Evolutionary conservation across 2,797 vertebrate species (phyloP).

Genomic region (Dicrostonyx torquatus): DNA sequence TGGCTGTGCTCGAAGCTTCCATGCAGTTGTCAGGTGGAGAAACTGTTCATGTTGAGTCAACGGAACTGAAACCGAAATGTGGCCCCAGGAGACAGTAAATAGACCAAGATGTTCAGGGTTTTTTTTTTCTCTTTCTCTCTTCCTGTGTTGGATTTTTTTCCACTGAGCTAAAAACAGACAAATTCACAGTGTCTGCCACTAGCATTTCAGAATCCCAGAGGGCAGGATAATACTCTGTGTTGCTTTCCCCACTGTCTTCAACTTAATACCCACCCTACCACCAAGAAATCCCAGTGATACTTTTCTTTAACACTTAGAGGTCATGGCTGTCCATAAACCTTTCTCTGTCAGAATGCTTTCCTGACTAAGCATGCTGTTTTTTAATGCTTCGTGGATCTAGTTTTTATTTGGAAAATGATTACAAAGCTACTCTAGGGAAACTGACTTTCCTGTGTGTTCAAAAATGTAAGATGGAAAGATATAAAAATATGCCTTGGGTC

Average conservation of each 20-base stretch:
- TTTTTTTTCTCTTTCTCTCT: neutral
- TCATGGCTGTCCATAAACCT: neutral
- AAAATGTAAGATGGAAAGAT: neutral
- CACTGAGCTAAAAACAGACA: slow-evolving; percentile 41
- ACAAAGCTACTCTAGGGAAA: slow-evolving; percentile 1
- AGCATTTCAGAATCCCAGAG: neutral
- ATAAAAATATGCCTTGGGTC: neutral
- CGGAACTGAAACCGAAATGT: slow-evolving; percentile 66
- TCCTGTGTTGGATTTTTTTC: neutral
- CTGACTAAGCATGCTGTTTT: neutral
- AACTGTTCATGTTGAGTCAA: neutral
- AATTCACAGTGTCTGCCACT: neutral
- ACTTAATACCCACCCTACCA: neutral
- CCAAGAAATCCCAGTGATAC: neutral
- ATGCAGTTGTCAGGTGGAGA: slow-evolving; percentile 24
- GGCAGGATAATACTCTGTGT: rapidly evolving
- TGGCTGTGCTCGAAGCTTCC: neutral
- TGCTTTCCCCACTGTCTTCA: neutral
- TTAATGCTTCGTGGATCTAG: slow-evolving; percentile 50
- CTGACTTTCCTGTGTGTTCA: neutral
- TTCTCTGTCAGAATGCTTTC: slow-evolving; percentile 35
- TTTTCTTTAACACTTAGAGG: neutral
- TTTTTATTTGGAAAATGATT: slow-evolving; percentile 23
- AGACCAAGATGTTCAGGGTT: slow-evolving; percentile 29
- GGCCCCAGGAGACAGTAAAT: slow-evolving; percentile 7